phyloP scores from a whole-genome alignment of 2,113 vertebrate species.

The Chaetodon auriga region DNA sequence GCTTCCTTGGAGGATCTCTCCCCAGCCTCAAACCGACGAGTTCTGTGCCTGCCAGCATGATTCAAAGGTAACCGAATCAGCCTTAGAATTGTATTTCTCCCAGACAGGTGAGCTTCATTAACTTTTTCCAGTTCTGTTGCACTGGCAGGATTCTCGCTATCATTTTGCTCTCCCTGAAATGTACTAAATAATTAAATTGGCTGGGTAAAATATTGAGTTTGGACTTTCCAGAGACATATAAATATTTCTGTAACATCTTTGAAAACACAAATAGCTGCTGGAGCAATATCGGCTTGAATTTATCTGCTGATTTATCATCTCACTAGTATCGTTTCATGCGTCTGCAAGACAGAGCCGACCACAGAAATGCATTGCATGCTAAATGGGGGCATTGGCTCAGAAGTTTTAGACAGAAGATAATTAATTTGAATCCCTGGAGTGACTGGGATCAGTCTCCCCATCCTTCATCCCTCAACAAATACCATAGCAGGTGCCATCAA shows the following conservation, averaged over 20 bases:
- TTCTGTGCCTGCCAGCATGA: conserved; percentile 56
- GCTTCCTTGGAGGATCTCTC: conserved; percentile 41
- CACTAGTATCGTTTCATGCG: conserved; percentile 5
- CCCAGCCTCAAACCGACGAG: conserved; percentile 27
- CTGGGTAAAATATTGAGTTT: conserved; percentile 67
- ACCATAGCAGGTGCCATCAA: neutral
- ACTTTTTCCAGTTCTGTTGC: conserved; percentile 45
- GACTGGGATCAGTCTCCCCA: neutral
- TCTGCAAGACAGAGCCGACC: conserved; percentile 16
- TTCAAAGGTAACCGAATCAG: conserved; percentile 57
- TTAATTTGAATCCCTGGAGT: conserved; percentile 28
- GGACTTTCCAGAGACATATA: conserved; percentile 58
- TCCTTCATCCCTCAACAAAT: conserved; percentile 34
- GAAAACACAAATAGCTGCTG: conserved; percentile 56
- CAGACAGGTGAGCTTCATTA: conserved; percentile 68
- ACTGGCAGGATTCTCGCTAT: conserved; percentile 47
- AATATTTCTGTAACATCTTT: conserved; percentile 70
- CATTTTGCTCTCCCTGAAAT: conserved; percentile 59
- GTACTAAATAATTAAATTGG: conserved; percentile 70
- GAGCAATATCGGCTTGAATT: conserved; percentile 19
- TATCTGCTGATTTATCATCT: conserved; percentile 30
- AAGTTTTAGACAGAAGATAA: conserved; percentile 1
- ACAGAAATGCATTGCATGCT: conserved; percentile 6
- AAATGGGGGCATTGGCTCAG: neutral
- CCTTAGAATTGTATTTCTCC: conserved; percentile 53